A percentile compares a stretch with the other conserved stretches of the same genome.
Evolutionary conservation across 30 jellyfish, hydroid and myxozoan species (phyloP).

Genomic region (Pelagia noctiluca): DNA sequence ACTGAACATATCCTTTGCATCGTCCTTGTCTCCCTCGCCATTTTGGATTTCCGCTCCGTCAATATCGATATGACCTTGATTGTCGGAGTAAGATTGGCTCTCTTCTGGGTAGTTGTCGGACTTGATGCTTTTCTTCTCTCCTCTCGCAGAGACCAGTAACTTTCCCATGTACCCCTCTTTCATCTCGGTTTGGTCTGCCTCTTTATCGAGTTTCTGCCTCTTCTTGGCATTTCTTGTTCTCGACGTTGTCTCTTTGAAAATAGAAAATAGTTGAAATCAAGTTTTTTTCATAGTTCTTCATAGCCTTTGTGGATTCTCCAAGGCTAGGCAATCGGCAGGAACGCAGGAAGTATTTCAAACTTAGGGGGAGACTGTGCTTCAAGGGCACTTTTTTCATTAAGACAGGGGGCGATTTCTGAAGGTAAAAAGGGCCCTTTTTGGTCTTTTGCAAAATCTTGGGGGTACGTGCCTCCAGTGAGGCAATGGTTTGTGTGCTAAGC

Average conservation of each 20-base stretch:
- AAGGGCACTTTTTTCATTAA: too few relatives aligned
- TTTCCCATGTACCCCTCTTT: conserved; percentile 59
- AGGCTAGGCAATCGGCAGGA: too few relatives aligned
- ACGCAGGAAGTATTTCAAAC: too few relatives aligned
- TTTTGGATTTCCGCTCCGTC: conserved; percentile 62
- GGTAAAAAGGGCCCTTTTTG: too few relatives aligned
- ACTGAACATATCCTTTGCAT: conserved; percentile 39
- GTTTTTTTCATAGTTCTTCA: neutral
- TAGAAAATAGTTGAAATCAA: neutral
- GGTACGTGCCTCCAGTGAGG: too few relatives aligned
- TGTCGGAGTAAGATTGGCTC: neutral
- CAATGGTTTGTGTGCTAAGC: too few relatives aligned
- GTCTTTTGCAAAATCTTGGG: too few relatives aligned
- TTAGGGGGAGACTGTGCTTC: too few relatives aligned
- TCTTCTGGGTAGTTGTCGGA: conserved; percentile 58
- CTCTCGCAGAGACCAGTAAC: conserved; percentile 38
- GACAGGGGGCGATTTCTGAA: too few relatives aligned
- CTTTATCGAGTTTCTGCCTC: conserved; percentile 24
- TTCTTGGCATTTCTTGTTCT: conserved; percentile 16
- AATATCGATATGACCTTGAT: conserved; percentile 58
- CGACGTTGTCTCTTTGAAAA: neutral
- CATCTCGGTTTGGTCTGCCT: conserved; percentile 45
- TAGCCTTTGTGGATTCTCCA: too few relatives aligned
- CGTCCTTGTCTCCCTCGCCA: neutral
- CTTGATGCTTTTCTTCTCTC: conserved; percentile 50